Evolutionary conservation across 2,888 invertebrate species (phyloP).

Genomic region (Lampropteryx suffumata): DNA sequence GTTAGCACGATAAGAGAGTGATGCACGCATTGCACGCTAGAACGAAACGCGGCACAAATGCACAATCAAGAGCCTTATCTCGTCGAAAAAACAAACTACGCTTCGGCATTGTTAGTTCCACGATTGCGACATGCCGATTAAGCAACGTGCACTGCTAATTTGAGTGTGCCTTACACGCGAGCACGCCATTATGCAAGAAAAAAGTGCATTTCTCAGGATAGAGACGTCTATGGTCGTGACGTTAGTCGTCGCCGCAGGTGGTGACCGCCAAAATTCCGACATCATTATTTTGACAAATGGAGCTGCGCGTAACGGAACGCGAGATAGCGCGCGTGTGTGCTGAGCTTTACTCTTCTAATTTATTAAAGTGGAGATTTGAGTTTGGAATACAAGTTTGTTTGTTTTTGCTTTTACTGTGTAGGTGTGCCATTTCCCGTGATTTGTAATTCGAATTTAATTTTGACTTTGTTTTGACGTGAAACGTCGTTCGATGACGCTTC

Average conservation of each 20-base stretch:
- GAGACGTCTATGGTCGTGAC: slow-evolving; percentile 47
- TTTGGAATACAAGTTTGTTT: slow-evolving; percentile 41
- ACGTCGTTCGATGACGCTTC: slow-evolving; percentile 46
- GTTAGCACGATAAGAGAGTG: slow-evolving; percentile 46
- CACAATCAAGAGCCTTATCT: slow-evolving; percentile 62
- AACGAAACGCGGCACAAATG: slow-evolving; percentile 53
- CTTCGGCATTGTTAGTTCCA: slow-evolving; percentile 60
- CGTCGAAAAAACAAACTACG: slow-evolving; percentile 49
- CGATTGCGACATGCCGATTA: slow-evolving; percentile 67
- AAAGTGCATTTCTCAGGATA: slow-evolving; percentile 50
- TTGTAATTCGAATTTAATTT: slow-evolving; percentile 35
- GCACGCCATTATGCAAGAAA: slow-evolving; percentile 55
- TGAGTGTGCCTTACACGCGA: slow-evolving; percentile 61
- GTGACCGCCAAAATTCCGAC: slow-evolving; percentile 55
- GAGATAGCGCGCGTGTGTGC: slow-evolving; percentile 44
- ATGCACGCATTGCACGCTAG: slow-evolving; percentile 58
- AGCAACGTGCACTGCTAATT: slow-evolving; percentile 61
- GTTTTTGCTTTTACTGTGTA: slow-evolving; percentile 49
- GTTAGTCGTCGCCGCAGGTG: slow-evolving; percentile 42
- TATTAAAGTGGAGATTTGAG: slow-evolving; percentile 43
- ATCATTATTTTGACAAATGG: slow-evolving; percentile 78
- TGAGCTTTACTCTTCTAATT: slow-evolving; percentile 49
- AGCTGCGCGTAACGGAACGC: slow-evolving; percentile 49
- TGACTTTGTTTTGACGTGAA: slow-evolving; percentile 46
- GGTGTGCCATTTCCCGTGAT: slow-evolving; percentile 39